These are phyloP conservation scores for Epizoanthus fatuus DNA, from an alignment of 92 coral and sea anemone species.

Conservation along the genomic window DNA sequence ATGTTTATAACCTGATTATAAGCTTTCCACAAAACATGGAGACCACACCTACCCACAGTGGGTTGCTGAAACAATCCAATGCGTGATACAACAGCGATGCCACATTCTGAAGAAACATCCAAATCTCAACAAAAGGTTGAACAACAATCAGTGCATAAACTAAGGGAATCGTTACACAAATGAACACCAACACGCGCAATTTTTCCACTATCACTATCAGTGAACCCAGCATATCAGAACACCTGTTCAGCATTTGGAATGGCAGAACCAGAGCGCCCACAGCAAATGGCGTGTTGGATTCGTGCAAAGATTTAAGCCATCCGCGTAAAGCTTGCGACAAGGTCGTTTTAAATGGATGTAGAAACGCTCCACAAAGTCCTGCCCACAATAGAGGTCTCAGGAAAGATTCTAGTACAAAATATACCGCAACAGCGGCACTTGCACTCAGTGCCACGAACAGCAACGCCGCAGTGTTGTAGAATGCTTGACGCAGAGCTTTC, in stretches of 20 bases:
- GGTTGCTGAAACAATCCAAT: constrained; percentile 89
- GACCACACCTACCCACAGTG: constrained; percentile 76
- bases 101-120: constrained; percentile 71
- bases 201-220: constrained; percentile 84
- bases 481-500: constrained; percentile 89
- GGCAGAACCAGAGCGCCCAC: constrained; percentile 91
- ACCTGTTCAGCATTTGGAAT: constrained; percentile 85
- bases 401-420: constrained; percentile 92
- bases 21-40: neutral
- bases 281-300: constrained; percentile 89
- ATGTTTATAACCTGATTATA: neutral
- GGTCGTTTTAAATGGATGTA: constrained; percentile 95
- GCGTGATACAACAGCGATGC: constrained; percentile 74
- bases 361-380: constrained; percentile 96
- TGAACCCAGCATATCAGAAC: constrained; percentile 87
- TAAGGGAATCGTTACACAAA: constrained; percentile 59
- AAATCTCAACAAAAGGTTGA: constrained; percentile 92
- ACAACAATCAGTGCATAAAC: constrained; percentile 79
- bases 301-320: constrained; percentile 89
- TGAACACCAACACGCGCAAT: constrained; percentile 69
- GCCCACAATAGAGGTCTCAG: constrained; percentile 99
- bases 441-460: constrained; percentile 88
- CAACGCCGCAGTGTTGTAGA: constrained; percentile 96
- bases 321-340: constrained; percentile 83
- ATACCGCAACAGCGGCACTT: constrained; percentile 95